Evolutionary conservation across 2,113 vertebrate species (phyloP), one percentile per base, ranked within the genome.

Genomic region (Brachypteracias leptosomus): DNA sequence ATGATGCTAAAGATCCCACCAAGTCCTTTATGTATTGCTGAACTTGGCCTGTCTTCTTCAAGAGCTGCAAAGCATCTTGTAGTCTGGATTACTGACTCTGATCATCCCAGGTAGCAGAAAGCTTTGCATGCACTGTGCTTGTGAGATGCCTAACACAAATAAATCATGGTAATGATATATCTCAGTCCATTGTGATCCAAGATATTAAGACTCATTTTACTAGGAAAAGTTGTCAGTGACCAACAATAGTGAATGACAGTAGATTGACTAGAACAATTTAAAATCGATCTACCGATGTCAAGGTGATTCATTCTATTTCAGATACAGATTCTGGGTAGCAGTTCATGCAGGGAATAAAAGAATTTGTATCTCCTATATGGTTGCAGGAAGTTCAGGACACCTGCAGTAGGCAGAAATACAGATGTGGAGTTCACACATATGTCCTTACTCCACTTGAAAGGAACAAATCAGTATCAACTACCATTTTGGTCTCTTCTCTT

Each of bases 391-490:
- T 72, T 96, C 72, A 81, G 75, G 51, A 81, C 76, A 83, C 55
- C 75, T 86, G 51, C 68, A 77, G 58, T 47, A 90, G 68, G 22
- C 42, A 89, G 51, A 86, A n/a, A 36, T 66, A 93, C 26, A 96
- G 86, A 55, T 42, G 33, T 9, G 29, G 16, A 89, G 68, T 67
- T 92, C 89, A 87, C 19, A 86, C 66, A 33, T 22, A 26, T 54
- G 33, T 84, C 26, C 52, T 87, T 78, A 91, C 42, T 84, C 33
- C 51, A 25, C 61, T 71, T 93, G 35, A 96, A 96, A 95, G 33
- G 52, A 91, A n/a, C 3, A 24, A 78, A 85, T 31, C 65, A 85
- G 68, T 89, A 78, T 29, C 57, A 61, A 14, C 73, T 92, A 52
- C 52, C 80, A 87, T 75, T 93, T 88, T 76, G 40, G 57, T 85